Evolutionary conservation across 2,113 vertebrate genomes (phyloP), one percentile per base, ranked within the genome.

Genomic region (Orcinus orca): DNA sequence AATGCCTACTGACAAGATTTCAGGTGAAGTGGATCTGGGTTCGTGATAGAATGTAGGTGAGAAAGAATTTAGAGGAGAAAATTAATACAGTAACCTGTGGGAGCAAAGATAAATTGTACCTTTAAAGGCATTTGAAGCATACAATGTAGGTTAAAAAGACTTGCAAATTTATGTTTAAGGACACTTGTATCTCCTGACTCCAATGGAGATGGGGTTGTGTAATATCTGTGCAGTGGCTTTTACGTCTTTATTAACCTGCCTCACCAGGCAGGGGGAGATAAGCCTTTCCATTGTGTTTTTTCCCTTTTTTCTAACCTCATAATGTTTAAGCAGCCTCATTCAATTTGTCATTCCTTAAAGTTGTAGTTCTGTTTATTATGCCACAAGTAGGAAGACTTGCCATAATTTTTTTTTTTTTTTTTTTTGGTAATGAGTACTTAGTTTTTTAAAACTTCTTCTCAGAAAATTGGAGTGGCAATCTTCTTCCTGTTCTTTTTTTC

Each of bases 1-100:
- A 79, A 77, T 82, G 76, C 25, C 89, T 87, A 1, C 82, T 94
- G 77, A 55, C 21, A 80, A 73, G 92, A 82, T 88, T 93, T 80
- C 90, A 94, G 79, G 67, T 73, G 77, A 79, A 76, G 44, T 82
- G 47, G 89, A 76, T 88, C 67, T 95, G 89, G 50, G 74, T 93
- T 89, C 6, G 0, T 67, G 92, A 41, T 70, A 93, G 94, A 63
- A 89, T 83, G 36, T 92, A 90, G 82, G 50, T 79, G 41, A 81
- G 82, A 93, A 89, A 92, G 88, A 94, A 93, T 79, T 82, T 18
- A 92, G 93, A 88, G 83, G 79, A 93, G 68, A 88, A 76, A 41
- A 63, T 60, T 33, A 68, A 70, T 50, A 73, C 70, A 83, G 13
- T 82, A 53, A 63, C 29, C 29, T 86, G 0, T 15, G 29, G 55